Percentiles rank a stretch among this genome's conserved stretches.
phyloP scores from a whole-genome alignment of 2,113 vertebrate species.

The Petrocephalus zakoni region DNA sequence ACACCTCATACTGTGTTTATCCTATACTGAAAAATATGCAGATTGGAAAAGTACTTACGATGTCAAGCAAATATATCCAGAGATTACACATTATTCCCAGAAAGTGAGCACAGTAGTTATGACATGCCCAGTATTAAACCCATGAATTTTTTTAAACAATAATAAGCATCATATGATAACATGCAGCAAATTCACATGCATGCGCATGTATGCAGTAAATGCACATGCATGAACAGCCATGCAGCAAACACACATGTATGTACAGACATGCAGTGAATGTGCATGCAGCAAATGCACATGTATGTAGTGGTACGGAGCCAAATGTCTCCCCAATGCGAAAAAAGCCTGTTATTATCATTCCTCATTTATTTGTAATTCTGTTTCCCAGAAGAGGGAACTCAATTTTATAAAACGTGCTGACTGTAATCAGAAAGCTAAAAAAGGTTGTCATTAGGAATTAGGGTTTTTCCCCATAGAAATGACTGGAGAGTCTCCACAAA shows the following conservation, averaged over 20 bases:
- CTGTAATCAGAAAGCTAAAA: too few relatives aligned
- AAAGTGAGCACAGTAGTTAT: not conserved
- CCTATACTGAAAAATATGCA: not conserved
- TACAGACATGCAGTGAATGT: not conserved
- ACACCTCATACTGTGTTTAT: not conserved
- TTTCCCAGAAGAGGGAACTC: not conserved
- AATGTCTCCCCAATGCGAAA: not conserved
- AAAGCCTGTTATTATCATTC: not conserved
- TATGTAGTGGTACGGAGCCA: not conserved
- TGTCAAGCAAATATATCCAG: not conserved
- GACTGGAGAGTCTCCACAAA: too few relatives aligned
- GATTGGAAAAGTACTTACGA: not conserved
- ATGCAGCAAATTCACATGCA: not conserved
- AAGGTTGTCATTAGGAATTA: too few relatives aligned
- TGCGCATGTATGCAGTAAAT: not conserved
- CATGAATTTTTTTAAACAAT: not conserved
- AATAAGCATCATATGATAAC: not conserved
- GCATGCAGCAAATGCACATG: not conserved
- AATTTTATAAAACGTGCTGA: too few relatives aligned
- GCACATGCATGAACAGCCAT: not conserved
- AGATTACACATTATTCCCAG: not conserved
- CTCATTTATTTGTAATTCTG: too few relatives aligned
- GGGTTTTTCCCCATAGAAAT: too few relatives aligned
- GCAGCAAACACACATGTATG: not conserved
- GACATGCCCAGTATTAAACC: not conserved